These are phyloP conservation scores for Onthophagus sagittarius DNA, from an alignment of 2,888 invertebrate genomes.

Conservation along the genomic window DNA sequence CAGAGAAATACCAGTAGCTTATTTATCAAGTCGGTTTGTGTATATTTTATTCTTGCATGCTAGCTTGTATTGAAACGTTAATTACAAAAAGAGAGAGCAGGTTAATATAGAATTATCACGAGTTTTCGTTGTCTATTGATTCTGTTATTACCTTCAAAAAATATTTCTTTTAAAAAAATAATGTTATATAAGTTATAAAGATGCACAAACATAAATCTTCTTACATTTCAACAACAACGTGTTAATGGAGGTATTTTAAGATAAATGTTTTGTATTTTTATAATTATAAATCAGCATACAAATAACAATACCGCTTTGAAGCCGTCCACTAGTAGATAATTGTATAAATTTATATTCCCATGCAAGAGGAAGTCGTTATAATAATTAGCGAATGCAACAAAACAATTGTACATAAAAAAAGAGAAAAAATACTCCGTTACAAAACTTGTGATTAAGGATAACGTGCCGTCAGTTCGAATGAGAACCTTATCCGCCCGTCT, in stretches of 20 bases:
- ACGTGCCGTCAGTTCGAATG: neutral
- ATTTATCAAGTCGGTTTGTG: conserved; percentile 10
- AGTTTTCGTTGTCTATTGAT: neutral
- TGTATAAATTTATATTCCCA: neutral
- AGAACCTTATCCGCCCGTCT: neutral
- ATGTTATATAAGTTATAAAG: neutral
- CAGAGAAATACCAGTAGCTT: neutral
- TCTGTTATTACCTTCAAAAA: neutral
- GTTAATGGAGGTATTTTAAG: neutral
- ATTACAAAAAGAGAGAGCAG: neutral
- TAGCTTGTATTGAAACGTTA: conserved; percentile 2
- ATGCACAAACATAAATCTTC: neutral
- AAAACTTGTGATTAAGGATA: neutral
- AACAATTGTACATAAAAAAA: neutral
- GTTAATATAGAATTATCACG: conserved; percentile 8
- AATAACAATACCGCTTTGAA: neutral
- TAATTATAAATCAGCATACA: neutral
- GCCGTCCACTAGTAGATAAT: neutral
- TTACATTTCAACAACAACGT: neutral
- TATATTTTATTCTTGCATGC: conserved; percentile 12
- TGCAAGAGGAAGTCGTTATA: neutral
- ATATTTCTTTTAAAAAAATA: neutral
- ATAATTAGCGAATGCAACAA: neutral
- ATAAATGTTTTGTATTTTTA: neutral
- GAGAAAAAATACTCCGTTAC: neutral